Percentiles rank a stretch among this genome's conserved stretches.
phyloP scores from a whole-genome alignment of 2,888 invertebrate genomes.

The Parelbella ahira region DNA sequence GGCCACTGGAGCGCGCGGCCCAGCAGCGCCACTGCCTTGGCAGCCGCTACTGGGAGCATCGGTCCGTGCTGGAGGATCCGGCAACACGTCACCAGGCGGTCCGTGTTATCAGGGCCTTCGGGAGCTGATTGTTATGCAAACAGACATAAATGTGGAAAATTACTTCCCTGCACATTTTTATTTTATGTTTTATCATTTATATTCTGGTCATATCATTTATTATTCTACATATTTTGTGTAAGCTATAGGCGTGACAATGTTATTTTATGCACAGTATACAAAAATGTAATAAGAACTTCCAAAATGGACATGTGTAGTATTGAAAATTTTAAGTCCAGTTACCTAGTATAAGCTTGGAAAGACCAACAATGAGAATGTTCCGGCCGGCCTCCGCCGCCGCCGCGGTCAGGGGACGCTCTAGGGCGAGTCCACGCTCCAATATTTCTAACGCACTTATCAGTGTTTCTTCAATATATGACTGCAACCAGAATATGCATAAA shows the following conservation, averaged over 20 bases:
- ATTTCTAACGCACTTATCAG: constrained; percentile 87
- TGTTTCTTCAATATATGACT: constrained; percentile 84
- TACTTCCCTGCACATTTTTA: too few relatives aligned
- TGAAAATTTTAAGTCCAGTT: constrained; percentile 48
- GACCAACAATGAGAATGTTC: constrained; percentile 84
- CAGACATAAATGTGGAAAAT: too few relatives aligned
- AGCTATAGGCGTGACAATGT: too few relatives aligned
- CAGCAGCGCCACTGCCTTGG: constrained; percentile 85
- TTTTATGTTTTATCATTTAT: too few relatives aligned
- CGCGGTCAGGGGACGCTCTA: constrained; percentile 87
- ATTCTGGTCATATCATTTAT: too few relatives aligned
- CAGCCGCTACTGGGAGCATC: constrained; percentile 69
- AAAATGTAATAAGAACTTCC: too few relatives aligned
- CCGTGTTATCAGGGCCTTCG: constrained; percentile 43
- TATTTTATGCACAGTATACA: too few relatives aligned
- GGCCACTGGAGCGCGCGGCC: constrained; percentile 87
- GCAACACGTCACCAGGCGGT: constrained; percentile 59
- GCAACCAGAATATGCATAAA: constrained; percentile 17
- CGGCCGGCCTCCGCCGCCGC: constrained; percentile 83
- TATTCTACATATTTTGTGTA: too few relatives aligned
- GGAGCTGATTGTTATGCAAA: too few relatives aligned
- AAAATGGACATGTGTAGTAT: too few relatives aligned
- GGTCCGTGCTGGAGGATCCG: constrained; percentile 47
- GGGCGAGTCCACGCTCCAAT: constrained; percentile 85
- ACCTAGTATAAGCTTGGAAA: constrained; percentile 90